Evolutionary conservation across 2,113 vertebrate species (phyloP).

Genomic region (Cranoglanis bouderius): DNA sequence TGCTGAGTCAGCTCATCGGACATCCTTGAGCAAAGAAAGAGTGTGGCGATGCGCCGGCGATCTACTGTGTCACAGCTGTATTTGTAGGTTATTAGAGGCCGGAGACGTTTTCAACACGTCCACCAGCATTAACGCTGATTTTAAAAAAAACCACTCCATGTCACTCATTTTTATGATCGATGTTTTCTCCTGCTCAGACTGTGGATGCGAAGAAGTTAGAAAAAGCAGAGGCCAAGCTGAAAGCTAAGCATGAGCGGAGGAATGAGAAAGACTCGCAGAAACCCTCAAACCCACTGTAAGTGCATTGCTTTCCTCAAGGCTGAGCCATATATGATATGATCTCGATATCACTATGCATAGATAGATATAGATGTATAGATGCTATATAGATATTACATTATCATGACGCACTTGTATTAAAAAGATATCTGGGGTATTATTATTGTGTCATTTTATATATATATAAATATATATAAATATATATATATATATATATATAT

Average conservation of each 20-base stretch:
- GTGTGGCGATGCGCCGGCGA: too few species aligned
- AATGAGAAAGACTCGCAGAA: constrained; percentile 86
- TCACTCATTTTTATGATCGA: background rate
- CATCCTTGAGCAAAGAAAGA: too few species aligned
- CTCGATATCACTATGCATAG: background rate
- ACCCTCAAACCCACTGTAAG: constrained; percentile 77
- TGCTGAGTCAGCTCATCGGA: too few species aligned
- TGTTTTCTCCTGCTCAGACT: constrained; percentile 68
- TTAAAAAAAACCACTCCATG: background rate
- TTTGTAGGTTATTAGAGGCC: too few species aligned
- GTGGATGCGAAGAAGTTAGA: constrained; percentile 94
- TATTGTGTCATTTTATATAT: too few species aligned
- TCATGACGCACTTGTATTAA: too few species aligned
- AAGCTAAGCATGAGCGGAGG: constrained; percentile 89
- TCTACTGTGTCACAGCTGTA: too few species aligned
- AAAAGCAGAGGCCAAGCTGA: constrained; percentile 94
- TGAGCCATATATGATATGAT: background rate
- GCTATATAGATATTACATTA: too few species aligned
- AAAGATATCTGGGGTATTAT: too few species aligned
- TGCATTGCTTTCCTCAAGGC: background rate
- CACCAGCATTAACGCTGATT: background rate
- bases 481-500: too few species aligned
- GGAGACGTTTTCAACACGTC: background rate
- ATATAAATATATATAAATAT: too few species aligned
- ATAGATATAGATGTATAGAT: too few species aligned